Percentiles rank a stretch among this genome's conserved stretches.
Evolutionary conservation across 2,888 invertebrate species (phyloP).

Genomic region (Lasioglossum oenotherae): DNA sequence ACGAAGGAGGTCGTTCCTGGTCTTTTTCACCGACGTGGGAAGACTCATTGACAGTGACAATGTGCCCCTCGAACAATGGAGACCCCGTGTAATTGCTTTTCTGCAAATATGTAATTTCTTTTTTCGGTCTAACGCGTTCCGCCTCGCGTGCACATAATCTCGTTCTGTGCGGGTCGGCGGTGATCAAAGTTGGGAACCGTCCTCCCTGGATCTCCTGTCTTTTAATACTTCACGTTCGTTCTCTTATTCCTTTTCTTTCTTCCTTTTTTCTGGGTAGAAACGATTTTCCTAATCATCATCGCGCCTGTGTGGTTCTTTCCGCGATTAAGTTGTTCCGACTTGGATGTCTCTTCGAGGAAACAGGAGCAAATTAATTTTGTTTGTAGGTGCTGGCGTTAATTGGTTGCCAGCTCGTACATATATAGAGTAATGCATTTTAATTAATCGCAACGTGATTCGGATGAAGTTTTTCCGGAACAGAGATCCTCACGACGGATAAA

Average conservation of each 20-base stretch:
- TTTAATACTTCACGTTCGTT: neutral
- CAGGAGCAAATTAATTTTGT: neutral
- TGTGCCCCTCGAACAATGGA: conserved; percentile 32
- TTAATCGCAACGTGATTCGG: neutral
- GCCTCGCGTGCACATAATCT: conserved; percentile 43
- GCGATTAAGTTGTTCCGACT: neutral
- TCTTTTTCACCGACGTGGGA: conserved; percentile 15
- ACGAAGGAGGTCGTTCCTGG: conserved; percentile 1
- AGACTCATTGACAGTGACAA: conserved; percentile 45
- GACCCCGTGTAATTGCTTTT: conserved; percentile 39
- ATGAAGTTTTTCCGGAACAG: neutral
- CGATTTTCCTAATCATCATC: conserved; percentile 9
- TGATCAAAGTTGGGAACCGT: conserved; percentile 23
- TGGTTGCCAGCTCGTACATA: no score
- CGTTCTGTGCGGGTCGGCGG: neutral
- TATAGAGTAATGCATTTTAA: neutral
- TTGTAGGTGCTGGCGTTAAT: neutral
- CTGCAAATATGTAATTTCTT: conserved; percentile 8
- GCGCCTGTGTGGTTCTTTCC: neutral
- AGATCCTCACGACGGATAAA: neutral
- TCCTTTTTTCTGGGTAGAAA: neutral
- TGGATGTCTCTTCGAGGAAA: neutral
- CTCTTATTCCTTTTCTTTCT: neutral
- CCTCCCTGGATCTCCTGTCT: no score
- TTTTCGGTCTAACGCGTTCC: neutral